Evolutionary conservation across 2,113 vertebrate genomes (phyloP), one percentile per base, ranked within the genome.

Genomic region (Thermophis baileyi): DNA sequence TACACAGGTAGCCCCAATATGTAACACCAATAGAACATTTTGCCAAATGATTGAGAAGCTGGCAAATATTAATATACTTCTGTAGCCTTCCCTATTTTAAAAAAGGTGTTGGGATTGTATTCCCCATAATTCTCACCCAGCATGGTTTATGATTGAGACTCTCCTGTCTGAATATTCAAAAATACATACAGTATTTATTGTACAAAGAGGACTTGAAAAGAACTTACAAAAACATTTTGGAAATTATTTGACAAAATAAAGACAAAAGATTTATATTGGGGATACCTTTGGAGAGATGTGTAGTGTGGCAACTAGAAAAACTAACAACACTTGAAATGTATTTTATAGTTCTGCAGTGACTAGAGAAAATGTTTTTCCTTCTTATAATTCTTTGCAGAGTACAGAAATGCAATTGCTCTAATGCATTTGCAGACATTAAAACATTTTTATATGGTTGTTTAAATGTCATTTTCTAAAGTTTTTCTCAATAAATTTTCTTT

Each of bases 381-480:
- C 85, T 27, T 30, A 0, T 30, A 2, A 0, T 60, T 0, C 92
- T 91, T 89, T 94, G 49, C 27, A 85, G 16, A 44, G 53, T 49
- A 47, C 55, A 27, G 35, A 81, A 81, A 47, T 1, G 27, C 63
- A 85, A 85, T 89, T 18, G n/a, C 63, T 49, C 47, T 92, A 89
- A 85, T 92, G 88, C 85, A 89, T 4, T 74, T 94, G 40, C 49
- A 47, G 2, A 25, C 14, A 14, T 93, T 47, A 89, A 27, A 81
- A n/a, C 6, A 87, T 35, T 54, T 86, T 94, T 89, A 24, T n/a
- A 3, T 3, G 50, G 3, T 30, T 60, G 20, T 88, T 93, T 88
- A 30, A 91, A 1, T 89, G 6, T 5, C 94, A 30, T 47, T 1
- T 81, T 93, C 94, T 91, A 87, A 30, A 11, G 81, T 94, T 81